Base-by-base conservation (phyloP, 2,113 vertebrate genomes). In the Notiomystis cincta region DNA sequence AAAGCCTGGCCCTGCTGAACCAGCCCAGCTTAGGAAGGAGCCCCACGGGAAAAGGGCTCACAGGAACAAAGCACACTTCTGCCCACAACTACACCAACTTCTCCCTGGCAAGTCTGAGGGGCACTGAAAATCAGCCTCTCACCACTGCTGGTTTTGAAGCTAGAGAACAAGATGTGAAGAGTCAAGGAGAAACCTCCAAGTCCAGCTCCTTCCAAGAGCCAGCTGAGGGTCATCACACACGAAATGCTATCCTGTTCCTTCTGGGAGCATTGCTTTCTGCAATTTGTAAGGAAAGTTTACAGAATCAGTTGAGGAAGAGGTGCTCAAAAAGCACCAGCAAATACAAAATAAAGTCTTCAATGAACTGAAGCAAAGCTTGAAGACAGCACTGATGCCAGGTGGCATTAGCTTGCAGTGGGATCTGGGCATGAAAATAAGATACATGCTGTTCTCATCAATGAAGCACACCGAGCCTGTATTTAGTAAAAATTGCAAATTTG, bases 381-480 rank as follows among this genome's bases (percentile, higher is more conserved):
- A 85, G 47, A 61, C 19, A 66, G 56, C n/a, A 22, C 44, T 69
- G 79, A 38, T 92, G 56, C 80, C 94, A 95, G 72, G 95, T 84
- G 69, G 83, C 77, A 84, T 70, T n/a, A 77, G 40, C 37, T 84
- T 93, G 48, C 89, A 91, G 56, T 28, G 47, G 60, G 56, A 92
- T 87, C 80, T 76, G 69, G 77, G 61, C 84, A 79, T 24, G 48
- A 91, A 92, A 85, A 84, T 38, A 64, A 94, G 61, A 75, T 40
- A 82, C 65, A 58, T 40, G 67, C 76, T 95, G 89, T 93, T 96
- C 93, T 89, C 58, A 71, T 96, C 83, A 81, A 87, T 71, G 77
- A 64, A n/a, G 48, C 80, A 91, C 47, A 60, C 48, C 28, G 2
- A 87, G 53, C 31, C 53, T 73, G 42, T 54, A 58, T 57, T 88